A percentile compares a stretch with the other conserved stretches of the same genome.
phyloP scores from a whole-genome alignment of 2,797 vertebrate species.

The Argya squamiceps region DNA sequence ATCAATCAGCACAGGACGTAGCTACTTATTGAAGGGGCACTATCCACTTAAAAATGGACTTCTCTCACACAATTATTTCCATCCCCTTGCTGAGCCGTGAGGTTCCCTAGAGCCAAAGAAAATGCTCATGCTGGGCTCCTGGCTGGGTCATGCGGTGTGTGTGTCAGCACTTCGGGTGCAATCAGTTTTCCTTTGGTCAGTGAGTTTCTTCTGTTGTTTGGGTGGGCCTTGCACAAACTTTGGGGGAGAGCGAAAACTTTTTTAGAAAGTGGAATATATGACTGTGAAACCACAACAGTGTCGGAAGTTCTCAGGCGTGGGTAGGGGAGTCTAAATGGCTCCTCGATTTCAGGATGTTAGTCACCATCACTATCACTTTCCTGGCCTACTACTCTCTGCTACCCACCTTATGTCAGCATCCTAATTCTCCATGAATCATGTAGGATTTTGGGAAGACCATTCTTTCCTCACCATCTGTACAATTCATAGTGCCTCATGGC shows the following conservation, averaged over 20 bases:
- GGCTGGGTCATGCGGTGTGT: rapidly evolving
- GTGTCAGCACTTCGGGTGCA: constrained; percentile 37
- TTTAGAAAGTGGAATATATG: constrained; percentile 62
- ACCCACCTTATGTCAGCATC: constrained; percentile 26
- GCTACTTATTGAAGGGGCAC: not conserved
- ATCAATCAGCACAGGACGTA: not conserved
- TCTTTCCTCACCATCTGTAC: not conserved
- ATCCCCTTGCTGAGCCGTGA: not conserved
- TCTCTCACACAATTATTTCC: not conserved
- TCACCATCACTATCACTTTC: constrained; percentile 7
- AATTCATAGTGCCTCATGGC: not conserved
- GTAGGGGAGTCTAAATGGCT: not conserved
- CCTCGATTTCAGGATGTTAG: constrained; percentile 55
- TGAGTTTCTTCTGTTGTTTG: constrained; percentile 51
- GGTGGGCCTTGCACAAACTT: constrained; percentile 46
- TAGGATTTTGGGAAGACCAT: constrained; percentile 29
- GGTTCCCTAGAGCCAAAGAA: not conserved
- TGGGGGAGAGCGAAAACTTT: not conserved
- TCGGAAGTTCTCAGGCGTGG: not conserved
- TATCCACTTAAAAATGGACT: not conserved
- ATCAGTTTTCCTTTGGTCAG: constrained; percentile 6
- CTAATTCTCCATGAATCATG: constrained; percentile 17
- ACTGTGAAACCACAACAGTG: constrained; percentile 52
- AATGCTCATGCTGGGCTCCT: not conserved
- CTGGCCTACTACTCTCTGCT: not conserved